These are phyloP conservation scores for Taenaris catops DNA, from an alignment of 2,888 invertebrate species.

Conservation along the genomic window DNA sequence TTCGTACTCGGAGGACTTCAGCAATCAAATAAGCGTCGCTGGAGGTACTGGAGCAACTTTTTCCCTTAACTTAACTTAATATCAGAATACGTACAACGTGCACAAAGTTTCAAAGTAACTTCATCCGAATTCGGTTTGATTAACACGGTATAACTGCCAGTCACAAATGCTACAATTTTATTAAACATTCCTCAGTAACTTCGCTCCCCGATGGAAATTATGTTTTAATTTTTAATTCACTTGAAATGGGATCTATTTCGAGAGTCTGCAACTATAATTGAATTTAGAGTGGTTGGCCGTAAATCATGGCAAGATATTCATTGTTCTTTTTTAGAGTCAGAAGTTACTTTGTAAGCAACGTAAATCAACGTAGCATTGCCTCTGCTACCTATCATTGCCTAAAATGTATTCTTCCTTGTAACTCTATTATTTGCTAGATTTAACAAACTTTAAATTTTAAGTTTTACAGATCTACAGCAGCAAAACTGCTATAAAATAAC, in stretches of 20 bases:
- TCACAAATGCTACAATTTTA: constrained; percentile 20
- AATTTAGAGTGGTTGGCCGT: too few species aligned
- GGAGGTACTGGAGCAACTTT: constrained; percentile 55
- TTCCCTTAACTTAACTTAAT: constrained; percentile 21
- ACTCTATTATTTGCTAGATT: too few species aligned
- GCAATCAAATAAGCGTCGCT: constrained; percentile 79
- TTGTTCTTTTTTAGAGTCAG: too few species aligned
- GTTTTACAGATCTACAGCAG: too few species aligned
- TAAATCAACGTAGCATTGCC: too few species aligned
- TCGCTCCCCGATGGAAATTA: constrained; percentile 10
- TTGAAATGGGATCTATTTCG: constrained; percentile 1
- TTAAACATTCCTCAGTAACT: constrained; percentile 11
- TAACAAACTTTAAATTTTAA: too few species aligned
- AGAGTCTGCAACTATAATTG: too few species aligned
- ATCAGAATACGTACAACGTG: constrained; percentile 22
- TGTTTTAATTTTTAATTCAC: constrained; percentile 20
- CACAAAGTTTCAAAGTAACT: constrained; percentile 22
- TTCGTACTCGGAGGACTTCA: constrained; percentile 70
- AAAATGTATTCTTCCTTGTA: too few species aligned
- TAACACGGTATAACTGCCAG: constrained; percentile 20
- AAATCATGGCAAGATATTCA: too few species aligned
- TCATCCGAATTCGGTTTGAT: constrained; percentile 17
- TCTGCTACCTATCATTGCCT: too few species aligned
- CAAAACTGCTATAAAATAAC: too few species aligned
- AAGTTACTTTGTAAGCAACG: too few species aligned